phyloP scores from a whole-genome alignment of 2,797 vertebrate species.

The Manis javanica region DNA sequence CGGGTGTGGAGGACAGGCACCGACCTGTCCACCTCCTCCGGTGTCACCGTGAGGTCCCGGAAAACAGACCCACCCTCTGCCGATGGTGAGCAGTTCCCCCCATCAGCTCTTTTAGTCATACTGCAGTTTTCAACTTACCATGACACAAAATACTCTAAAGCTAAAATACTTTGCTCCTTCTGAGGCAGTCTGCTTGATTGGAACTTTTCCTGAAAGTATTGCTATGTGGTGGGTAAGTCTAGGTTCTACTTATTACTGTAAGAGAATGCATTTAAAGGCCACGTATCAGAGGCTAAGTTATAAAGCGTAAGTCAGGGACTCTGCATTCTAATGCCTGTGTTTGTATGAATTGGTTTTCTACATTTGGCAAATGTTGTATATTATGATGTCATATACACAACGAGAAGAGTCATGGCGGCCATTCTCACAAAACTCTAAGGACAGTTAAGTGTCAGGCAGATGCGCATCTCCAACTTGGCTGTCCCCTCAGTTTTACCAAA shows the following conservation, averaged over 20 bases:
- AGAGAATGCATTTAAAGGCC: neutral
- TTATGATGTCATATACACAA: no score
- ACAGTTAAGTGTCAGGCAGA: neutral
- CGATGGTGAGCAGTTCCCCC: slow-evolving; percentile 88
- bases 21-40: slow-evolving; percentile 92
- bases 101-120: neutral
- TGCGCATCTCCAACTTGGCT: neutral
- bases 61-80: slow-evolving; percentile 93
- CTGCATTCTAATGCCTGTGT: neutral
- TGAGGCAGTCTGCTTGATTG: neutral
- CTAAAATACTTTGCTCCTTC: neutral
- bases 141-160: neutral
- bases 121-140: neutral
- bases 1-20: slow-evolving; percentile 94
- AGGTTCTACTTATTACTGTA: neutral
- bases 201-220: neutral
- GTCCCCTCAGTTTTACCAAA: neutral
- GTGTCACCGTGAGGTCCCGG: slow-evolving; percentile 93
- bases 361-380: neutral
- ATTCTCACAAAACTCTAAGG: neutral
- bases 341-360: neutral
- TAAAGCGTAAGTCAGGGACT: neutral
- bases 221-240: neutral
- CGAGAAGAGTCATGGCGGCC: neutral
- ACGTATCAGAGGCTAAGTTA: neutral